A percentile compares a stretch with the other conserved stretches of the same genome.
Conservation (phyloP, 2,797 vertebrate genomes). For the Crenichthys baileyi region DNA sequence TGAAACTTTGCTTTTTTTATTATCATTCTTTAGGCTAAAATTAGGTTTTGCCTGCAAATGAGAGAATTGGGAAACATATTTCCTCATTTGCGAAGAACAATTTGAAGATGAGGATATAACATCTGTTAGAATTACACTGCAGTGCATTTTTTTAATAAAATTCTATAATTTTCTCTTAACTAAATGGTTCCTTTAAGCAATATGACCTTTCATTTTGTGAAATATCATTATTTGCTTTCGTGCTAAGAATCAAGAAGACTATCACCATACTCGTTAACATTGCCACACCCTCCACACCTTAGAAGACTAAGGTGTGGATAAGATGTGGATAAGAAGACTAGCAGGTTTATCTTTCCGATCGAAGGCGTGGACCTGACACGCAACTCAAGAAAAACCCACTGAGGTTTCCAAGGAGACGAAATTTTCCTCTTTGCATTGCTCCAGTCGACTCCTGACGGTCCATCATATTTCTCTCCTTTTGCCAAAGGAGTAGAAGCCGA, state of each 20-base stretch:
- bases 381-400: no score
- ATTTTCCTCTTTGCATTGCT: no score
- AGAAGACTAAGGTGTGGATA: no score
- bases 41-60: constrained; percentile 85
- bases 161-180: constrained; percentile 19
- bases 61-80: constrained; percentile 51
- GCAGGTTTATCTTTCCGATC: no score
- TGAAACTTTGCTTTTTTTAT: constrained; percentile 20
- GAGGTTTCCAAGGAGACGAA: no score
- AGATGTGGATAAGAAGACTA: no score
- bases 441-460: no score
- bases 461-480: no score
- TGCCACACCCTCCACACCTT: neutral
- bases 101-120: constrained; percentile 28
- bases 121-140: constrained; percentile 5
- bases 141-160: neutral
- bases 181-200: constrained; percentile 13
- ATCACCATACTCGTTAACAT: neutral
- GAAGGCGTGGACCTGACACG: no score
- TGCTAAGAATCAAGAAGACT: constrained; percentile 18
- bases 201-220: constrained; percentile 8
- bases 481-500: no score
- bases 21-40: constrained; percentile 44
- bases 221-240: neutral
- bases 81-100: constrained; percentile 26